Percentiles rank a stretch among this genome's conserved stretches.
These are phyloP conservation scores for Antitype chi DNA, from an alignment of 2,888 invertebrate genomes.

Conservation along the genomic window DNA sequence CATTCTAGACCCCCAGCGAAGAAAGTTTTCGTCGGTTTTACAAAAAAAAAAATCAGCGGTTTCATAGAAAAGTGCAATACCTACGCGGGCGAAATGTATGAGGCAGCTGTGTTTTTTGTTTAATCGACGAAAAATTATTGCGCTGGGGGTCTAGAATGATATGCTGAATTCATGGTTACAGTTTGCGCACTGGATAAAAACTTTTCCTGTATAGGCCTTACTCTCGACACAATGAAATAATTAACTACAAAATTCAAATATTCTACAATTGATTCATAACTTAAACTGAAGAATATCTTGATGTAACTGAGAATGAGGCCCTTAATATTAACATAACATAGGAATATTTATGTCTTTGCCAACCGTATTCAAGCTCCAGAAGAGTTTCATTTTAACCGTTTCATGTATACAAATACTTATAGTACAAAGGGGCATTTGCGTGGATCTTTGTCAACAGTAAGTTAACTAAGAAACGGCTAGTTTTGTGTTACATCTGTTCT, in stretches of 20 bases:
- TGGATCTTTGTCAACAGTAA: slow-evolving; percentile 8
- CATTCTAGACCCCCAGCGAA: no score
- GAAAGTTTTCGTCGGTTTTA: no score
- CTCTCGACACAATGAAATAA: slow-evolving; percentile 10
- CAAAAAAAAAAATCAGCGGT: no score
- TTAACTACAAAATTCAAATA: background rate
- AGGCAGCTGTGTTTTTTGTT: no score
- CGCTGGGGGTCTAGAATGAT: no score
- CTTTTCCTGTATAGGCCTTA: background rate
- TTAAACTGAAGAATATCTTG: background rate
- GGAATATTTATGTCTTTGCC: slow-evolving; percentile 19
- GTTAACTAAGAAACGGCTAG: background rate
- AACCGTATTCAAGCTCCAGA: slow-evolving; percentile 51
- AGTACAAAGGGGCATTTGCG: slow-evolving; percentile 49
- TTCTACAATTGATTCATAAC: background rate
- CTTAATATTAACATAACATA: slow-evolving; percentile 6
- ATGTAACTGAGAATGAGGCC: slow-evolving; percentile 11
- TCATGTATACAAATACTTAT: slow-evolving; percentile 54
- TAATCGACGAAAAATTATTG: no score
- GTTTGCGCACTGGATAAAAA: no score
- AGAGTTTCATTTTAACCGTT: slow-evolving; percentile 42
- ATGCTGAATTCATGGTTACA: no score
- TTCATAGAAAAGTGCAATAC: no score
- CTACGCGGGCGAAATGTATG: no score
- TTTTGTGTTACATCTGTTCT: background rate